Conservation (phyloP, 2,888 invertebrate genomes). For the Clusia tigrina region DNA sequence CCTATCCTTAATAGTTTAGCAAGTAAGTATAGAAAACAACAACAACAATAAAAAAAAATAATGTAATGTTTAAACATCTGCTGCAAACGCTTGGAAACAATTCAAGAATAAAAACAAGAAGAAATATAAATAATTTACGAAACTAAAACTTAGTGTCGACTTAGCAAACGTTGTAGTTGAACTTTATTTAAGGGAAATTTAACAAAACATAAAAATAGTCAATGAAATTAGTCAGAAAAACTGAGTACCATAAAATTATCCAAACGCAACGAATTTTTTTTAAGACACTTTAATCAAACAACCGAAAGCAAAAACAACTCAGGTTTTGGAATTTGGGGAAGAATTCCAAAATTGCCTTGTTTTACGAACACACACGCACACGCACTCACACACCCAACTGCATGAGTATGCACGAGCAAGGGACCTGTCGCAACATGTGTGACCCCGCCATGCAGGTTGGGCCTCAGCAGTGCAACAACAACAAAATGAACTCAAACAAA, state of each 20-base stretch:
- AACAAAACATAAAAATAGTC: too few relatives aligned
- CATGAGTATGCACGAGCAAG: too few relatives aligned
- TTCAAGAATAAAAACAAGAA: constrained; percentile 1
- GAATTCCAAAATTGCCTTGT: constrained; percentile 62
- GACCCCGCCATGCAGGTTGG: too few relatives aligned
- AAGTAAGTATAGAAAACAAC: not conserved
- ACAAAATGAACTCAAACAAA: constrained; percentile 32
- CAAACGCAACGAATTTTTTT: constrained; percentile 54
- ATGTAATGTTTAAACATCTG: constrained; percentile 18
- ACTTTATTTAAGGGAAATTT: constrained; percentile 42
- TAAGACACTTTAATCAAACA: constrained; percentile 33
- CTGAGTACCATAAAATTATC: constrained; percentile 35
- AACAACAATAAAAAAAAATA: constrained; percentile 28
- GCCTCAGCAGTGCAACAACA: constrained; percentile 27
- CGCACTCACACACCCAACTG: too few relatives aligned
- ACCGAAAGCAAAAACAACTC: constrained; percentile 50
- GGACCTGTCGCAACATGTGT: too few relatives aligned
- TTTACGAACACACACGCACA: too few relatives aligned
- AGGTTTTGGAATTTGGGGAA: constrained; percentile 64
- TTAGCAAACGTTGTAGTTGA: not conserved
- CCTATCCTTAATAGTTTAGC: not conserved
- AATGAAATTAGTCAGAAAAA: too few relatives aligned
- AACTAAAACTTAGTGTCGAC: constrained; percentile 7
- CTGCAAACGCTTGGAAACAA: not conserved
- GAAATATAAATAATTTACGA: constrained; percentile 6